Base-by-base conservation (phyloP, 2,113 vertebrate genomes). In the Callaeas wilsoni region DNA sequence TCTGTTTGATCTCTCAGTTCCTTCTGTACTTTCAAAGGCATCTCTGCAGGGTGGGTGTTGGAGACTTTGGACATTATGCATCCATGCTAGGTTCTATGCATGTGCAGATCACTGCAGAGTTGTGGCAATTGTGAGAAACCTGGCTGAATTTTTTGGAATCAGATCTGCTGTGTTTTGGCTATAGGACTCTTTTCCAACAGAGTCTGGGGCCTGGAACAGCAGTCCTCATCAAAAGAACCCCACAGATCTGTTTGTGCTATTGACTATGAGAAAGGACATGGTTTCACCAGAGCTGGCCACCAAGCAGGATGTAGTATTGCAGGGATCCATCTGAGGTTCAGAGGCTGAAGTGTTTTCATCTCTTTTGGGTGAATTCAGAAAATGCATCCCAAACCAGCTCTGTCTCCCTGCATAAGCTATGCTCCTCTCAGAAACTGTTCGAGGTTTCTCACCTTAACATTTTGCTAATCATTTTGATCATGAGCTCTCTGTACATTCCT, bases 151-250 rank as follows among this genome's bases (percentile, higher is more conserved):
- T 4, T 47, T 17, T 18, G 26, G 13, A 63, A 39, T 68, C 50
- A 49, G 20, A 60, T 73, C 25, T 80, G n/a, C 37, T 44, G 13
- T 49, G 27, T 49, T 92, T 49, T 49, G 27, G 6, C 25, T 56
- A 16, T 2, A 41, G 37, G 16, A 49, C 5, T 2, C 10, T 64
- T 76, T 63, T 46, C 49, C 75, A 57, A 57, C 6, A 6, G 17
- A 10, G 4, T 35, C 27, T 3, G 9, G 22, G 53, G 29, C 10
- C n/a, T 80, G 41, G 19, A 74, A 35, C 6, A 41, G 12, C 27
- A 46, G 27, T 16, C 25, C 19, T 15, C 2, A 0, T 41, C 27
- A 37, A 49, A 33, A 78, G 39, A 12, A 0, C 13, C 33, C 26
- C n/a, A 33, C 12, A 2, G 0, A 1, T 19, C 14, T 50, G 2